Evolutionary conservation across 2,888 invertebrate genomes (phyloP).

Genomic region (Apamea crenata): DNA sequence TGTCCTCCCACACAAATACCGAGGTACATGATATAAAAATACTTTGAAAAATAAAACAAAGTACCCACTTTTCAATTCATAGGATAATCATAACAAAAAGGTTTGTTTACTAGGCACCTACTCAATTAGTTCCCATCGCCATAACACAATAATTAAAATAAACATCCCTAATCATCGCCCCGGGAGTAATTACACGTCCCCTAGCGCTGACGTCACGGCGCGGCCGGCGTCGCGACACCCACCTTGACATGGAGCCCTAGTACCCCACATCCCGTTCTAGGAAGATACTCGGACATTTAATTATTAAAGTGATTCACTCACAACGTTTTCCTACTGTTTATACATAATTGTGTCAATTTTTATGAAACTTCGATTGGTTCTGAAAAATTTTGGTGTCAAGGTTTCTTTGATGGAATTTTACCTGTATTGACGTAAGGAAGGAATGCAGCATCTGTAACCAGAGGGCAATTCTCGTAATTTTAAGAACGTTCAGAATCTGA

Average conservation of each 20-base stretch:
- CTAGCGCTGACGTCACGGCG: constrained; percentile 38
- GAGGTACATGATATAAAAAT: background rate
- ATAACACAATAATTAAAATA: constrained; percentile 15
- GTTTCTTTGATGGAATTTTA: constrained; percentile 12
- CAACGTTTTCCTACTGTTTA: constrained; percentile 52
- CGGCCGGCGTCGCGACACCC: constrained; percentile 38
- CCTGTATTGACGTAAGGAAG: background rate
- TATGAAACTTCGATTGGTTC: constrained; percentile 35
- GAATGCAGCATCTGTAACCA: background rate
- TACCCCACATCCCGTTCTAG: constrained; percentile 62
- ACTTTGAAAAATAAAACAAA: background rate
- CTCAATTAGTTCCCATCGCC: background rate
- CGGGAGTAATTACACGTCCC: constrained; percentile 2
- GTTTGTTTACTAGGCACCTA: background rate
- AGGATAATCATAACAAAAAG: background rate
- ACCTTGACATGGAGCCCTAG: constrained; percentile 73
- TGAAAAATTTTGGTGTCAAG: constrained; percentile 51
- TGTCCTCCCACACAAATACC: background rate
- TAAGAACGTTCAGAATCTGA: too few species aligned
- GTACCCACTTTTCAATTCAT: background rate
- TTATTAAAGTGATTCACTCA: constrained; percentile 43
- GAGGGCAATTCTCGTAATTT: too few species aligned
- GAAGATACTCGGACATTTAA: constrained; percentile 48
- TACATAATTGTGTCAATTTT: constrained; percentile 15
- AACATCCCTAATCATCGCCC: constrained; percentile 12